Percentiles rank a stretch among this genome's conserved stretches.
Evolutionary conservation across 2,113 vertebrate genomes (phyloP).

Genomic region (Coryphaenoides rupestris): DNA sequence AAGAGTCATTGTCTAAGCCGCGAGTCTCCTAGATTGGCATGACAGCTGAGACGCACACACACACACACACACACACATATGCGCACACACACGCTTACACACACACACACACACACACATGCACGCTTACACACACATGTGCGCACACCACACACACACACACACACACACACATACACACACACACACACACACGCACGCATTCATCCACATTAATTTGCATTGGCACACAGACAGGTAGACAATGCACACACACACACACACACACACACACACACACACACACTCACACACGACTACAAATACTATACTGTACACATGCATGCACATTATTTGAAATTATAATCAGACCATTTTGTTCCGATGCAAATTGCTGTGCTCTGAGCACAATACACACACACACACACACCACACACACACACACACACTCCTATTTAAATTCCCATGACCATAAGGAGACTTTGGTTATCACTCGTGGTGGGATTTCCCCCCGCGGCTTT

Average conservation of each 20-base stretch:
- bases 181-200: constrained; percentile 38
- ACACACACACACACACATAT: constrained; percentile 6
- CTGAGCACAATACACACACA: not conserved
- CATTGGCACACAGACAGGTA: constrained; percentile 13
- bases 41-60: constrained; percentile 21
- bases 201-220: constrained; percentile 27
- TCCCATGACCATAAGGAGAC: constrained; percentile 61
- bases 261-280: constrained; percentile 7
- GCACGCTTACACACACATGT: constrained; percentile 39
- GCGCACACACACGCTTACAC: not conserved
- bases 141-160: constrained; percentile 19
- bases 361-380: constrained; percentile 10
- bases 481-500: constrained; percentile 57
- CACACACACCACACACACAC: constrained; percentile 6
- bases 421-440: constrained; percentile 55
- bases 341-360: not conserved
- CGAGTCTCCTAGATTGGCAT: constrained; percentile 60
- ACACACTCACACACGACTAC: constrained; percentile 44
- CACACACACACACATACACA: constrained; percentile 7
- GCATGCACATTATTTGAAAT: not conserved
- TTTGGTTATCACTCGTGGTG: constrained; percentile 61
- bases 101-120: constrained; percentile 25
- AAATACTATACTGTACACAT: constrained; percentile 34
- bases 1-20: constrained; percentile 58
- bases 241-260: not conserved